Percentiles rank a stretch among this genome's conserved stretches.
Evolutionary conservation across 23 tunicate species (phyloP).

Genomic region (Clavelina lepadiformis): DNA sequence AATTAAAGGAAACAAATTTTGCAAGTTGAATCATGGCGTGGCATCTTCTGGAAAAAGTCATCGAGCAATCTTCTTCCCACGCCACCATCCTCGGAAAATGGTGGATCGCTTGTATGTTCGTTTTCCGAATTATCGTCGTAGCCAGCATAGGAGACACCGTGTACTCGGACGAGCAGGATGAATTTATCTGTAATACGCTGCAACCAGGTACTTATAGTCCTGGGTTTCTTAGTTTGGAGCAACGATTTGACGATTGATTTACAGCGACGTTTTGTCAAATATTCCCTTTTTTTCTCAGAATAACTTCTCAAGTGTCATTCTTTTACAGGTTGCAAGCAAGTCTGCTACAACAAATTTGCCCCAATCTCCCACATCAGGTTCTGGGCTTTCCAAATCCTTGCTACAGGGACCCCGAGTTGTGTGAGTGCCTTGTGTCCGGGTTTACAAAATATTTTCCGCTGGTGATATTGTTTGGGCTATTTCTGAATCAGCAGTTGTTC

Average conservation of each 20-base stretch:
- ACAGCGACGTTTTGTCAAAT: neutral
- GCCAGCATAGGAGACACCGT: conserved; percentile 87
- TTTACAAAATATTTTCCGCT: no score
- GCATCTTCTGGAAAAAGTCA: conserved; percentile 82
- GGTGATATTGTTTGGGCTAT: no score
- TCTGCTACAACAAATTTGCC: conserved; percentile 79
- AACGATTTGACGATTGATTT: neutral
- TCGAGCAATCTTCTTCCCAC: conserved; percentile 81
- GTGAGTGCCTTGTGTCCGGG: conserved; percentile 36
- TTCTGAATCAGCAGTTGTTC: no score
- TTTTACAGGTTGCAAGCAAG: conserved; percentile 81
- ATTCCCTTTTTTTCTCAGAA: neutral
- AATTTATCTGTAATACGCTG: conserved; percentile 75
- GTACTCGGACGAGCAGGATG: conserved; percentile 87
- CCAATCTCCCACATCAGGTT: conserved; percentile 89
- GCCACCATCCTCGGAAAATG: conserved; percentile 83
- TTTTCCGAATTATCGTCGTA: conserved; percentile 80
- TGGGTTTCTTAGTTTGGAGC: neutral
- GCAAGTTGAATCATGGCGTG: conserved; percentile 52
- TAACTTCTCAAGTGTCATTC: neutral
- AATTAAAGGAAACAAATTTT: no score
- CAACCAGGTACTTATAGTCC: conserved; percentile 95
- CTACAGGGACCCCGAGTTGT: conserved; percentile 65
- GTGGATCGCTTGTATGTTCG: conserved; percentile 88
- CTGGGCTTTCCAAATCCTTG: conserved; percentile 89